Evolutionary conservation across 2,113 vertebrate genomes (phyloP).

Genomic region (Rattus rattus): DNA sequence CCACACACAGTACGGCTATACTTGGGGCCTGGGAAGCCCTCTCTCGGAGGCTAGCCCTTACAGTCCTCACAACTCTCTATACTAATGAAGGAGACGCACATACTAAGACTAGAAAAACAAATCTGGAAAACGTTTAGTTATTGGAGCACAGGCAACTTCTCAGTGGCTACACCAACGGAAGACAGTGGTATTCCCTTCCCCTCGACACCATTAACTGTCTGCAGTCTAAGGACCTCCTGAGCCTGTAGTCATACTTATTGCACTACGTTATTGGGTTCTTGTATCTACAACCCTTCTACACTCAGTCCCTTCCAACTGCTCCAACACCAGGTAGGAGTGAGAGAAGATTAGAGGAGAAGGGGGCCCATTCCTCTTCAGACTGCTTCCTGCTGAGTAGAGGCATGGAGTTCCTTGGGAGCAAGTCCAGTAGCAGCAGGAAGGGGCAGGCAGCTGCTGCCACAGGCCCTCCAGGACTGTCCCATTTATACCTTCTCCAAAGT

Average conservation of each 20-base stretch:
- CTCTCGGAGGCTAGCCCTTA: not conserved
- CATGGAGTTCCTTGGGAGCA: too few relatives aligned
- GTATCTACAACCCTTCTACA: too few relatives aligned
- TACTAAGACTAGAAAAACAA: not conserved
- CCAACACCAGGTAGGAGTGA: too few relatives aligned
- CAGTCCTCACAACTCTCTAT: not conserved
- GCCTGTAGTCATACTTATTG: not conserved
- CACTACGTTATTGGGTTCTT: too few relatives aligned
- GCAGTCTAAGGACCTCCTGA: not conserved
- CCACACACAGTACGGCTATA: not conserved
- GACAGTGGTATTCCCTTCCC: not conserved
- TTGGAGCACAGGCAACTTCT: not conserved
- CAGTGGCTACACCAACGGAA: not conserved
- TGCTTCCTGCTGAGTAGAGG: too few relatives aligned
- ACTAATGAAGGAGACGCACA: not conserved
- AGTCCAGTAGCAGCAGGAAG: too few relatives aligned
- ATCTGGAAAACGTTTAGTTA: not conserved
- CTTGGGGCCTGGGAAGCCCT: not conserved
- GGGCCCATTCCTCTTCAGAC: too few relatives aligned
- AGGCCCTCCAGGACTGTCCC: too few relatives aligned
- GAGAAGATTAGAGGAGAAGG: too few relatives aligned
- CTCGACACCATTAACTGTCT: not conserved
- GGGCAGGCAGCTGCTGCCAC: too few relatives aligned
- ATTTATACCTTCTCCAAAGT: too few relatives aligned
- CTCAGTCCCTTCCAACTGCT: too few relatives aligned